Base-by-base conservation (phyloP, 2,888 invertebrate genomes). In the Thelaira solivaga region DNA sequence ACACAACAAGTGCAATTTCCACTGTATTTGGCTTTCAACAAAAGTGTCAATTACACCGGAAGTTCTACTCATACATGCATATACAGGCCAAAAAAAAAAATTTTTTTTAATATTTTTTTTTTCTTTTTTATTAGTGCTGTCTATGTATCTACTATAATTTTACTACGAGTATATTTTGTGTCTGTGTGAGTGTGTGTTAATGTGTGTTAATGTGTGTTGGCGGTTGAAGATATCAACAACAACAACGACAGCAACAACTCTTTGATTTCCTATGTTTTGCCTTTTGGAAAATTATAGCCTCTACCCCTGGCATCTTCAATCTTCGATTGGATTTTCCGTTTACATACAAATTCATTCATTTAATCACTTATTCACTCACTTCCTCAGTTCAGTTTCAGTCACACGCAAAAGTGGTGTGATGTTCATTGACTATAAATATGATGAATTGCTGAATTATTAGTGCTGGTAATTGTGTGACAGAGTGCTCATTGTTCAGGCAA, bases 31-130 rank as follows among this genome's bases (percentile, higher is more conserved):
- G 22, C 62, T 49, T 77, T 77, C 62, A 59, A 77, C 77, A 77
- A 77, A 77, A 77, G 77, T 77, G 77, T 77, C 77, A 77, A 77
- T 73, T 77, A 77, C 77, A 77, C 77, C 77, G 77, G 77, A 77
- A 77, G 77, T 67, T 57, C 62, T 77, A 73, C 41, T 62, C 67
- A 77, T 26, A 57, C 77, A 18, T 51, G 34, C 69, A 76, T 10
- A n/a, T n/a, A n/a, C n/a, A n/a, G n/a, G n/a, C n/a, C n/a, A n/a
- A n/a, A n/a, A n/a, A n/a, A n/a, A n/a, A n/a, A n/a, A n/a, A n/a
- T n/a, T n/a, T n/a, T n/a, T n/a, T n/a, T n/a, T n/a, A n/a, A n/a
- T n/a, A n/a, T n/a, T n/a, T n/a, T n/a, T n/a, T n/a, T n/a, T n/a
- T n/a, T n/a, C n/a, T n/a, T n/a, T n/a, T n/a, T n/a, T n/a, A n/a